These are phyloP conservation scores for Stramonita haemastoma DNA, from an alignment of 2,888 invertebrate species.

Conservation along the genomic window DNA sequence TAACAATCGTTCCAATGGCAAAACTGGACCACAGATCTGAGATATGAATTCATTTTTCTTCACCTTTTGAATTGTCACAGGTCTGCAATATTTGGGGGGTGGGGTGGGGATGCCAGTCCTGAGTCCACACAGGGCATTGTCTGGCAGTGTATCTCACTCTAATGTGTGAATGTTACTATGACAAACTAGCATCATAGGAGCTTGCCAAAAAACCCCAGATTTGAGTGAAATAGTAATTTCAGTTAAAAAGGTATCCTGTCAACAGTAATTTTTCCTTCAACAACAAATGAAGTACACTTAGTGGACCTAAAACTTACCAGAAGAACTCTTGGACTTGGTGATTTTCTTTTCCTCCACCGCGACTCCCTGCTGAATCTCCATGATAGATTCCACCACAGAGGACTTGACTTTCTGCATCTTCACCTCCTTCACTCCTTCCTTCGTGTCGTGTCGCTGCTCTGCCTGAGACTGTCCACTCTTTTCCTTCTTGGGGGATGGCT, in stretches of 20 bases:
- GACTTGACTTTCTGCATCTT: slow-evolving; percentile 30
- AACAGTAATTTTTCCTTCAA: no score
- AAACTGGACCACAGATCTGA: no score
- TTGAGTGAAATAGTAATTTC: no score
- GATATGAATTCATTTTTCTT: no score
- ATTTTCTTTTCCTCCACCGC: slow-evolving; percentile 38
- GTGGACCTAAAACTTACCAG: slow-evolving; percentile 32
- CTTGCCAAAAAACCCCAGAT: no score
- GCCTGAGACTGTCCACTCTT: slow-evolving; percentile 27
- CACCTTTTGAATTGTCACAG: no score
- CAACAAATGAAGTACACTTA: no score
- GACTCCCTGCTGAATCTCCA: slow-evolving; percentile 24
- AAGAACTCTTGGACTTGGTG: slow-evolving; percentile 39
- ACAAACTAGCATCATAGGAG: neutral
- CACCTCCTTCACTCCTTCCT: slow-evolving; percentile 33
- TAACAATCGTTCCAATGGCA: no score
- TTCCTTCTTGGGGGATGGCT: slow-evolving; percentile 31
- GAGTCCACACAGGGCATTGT: no score
- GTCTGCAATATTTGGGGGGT: no score
- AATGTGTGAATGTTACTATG: neutral
- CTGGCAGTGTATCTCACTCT: neutral
- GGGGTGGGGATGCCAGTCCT: no score
- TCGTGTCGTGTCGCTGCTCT: slow-evolving; percentile 28
- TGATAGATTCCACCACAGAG: neutral
- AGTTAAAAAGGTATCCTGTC: no score